phyloP scores from a whole-genome alignment of 2,113 vertebrate species.

The Peromyscus leucopus region DNA sequence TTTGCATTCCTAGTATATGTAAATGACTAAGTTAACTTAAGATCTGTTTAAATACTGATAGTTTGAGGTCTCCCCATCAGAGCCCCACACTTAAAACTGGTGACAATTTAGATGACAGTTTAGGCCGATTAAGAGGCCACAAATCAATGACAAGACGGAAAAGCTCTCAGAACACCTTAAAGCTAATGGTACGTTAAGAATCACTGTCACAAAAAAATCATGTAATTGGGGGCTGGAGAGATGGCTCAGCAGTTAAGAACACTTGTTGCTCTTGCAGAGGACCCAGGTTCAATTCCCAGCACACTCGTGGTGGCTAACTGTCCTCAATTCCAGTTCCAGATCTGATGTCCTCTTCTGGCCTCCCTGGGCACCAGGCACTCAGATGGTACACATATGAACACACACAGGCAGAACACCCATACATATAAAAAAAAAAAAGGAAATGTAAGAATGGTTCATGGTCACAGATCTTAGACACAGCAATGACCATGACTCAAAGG shows the following conservation, averaged over 20 bases:
- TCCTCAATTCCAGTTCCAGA: not conserved
- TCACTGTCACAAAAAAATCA: not conserved
- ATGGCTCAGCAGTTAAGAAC: not conserved
- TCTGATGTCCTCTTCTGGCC: not conserved
- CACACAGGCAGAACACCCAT: not conserved
- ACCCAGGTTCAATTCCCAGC: not conserved
- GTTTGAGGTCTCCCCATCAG: slow-evolving; percentile 32
- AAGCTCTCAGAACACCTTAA: not conserved
- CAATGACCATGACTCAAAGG: not conserved
- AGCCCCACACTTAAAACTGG: not conserved
- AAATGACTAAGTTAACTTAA: slow-evolving; percentile 37
- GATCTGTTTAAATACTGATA: not conserved
- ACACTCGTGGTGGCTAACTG: too few relatives aligned
- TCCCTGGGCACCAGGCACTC: not conserved
- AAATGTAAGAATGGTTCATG: not conserved
- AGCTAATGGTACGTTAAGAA: not conserved
- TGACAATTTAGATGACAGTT: not conserved
- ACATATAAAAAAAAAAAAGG: not conserved
- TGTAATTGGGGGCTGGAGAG: not conserved
- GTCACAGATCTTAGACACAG: not conserved
- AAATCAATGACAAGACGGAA: not conserved
- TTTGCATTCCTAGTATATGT: slow-evolving; percentile 1
- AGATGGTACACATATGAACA: not conserved
- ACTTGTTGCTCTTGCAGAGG: not conserved
- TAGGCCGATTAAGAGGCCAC: not conserved